Base-by-base conservation (phyloP, 1,140 invertebrate genomes). In the Orussus abietinus region DNA sequence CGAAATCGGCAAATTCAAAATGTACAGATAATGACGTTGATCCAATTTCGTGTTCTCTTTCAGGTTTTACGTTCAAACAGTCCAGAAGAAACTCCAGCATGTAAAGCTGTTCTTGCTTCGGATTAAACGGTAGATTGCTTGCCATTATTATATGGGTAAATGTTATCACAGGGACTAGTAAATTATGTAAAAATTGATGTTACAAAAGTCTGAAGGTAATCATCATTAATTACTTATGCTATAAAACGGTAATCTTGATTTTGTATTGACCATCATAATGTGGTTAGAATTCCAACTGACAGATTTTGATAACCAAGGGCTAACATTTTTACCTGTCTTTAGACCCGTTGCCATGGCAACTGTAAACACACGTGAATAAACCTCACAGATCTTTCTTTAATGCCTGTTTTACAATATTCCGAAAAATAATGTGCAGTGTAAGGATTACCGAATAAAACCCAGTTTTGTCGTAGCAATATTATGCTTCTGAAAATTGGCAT, bases 1-100 rank as follows among this genome's bases (percentile, higher is more conserved):
- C 39, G 32, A 53, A 53, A 25, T 50, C 42, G 5, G 47, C 30
- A 33, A 53, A 47, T 36, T 53, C 43, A n/a, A 53, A 15, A 19
- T 18, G 25, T n/a, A 53, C 36, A 12, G 38, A 42, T 12, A 53
- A 25, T 5, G 39, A 32, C n/a, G 22, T 31, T 5, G 22, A 25
- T 11, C 29, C 36, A 4, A 42, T 37, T 31, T 42, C 38, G 7
- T 4, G 11, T 9, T 44, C 15, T 25, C 37, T 43, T 17, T 49
- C 41, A 18, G 17, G 21, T 2, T 9, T 30, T 12, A 47, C 17
- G 36, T 35, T 44, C 9, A 53, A 26, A 7, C 26, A 42, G 21
- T 53, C 43, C 1, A 53, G 38, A 12, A 49, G 34, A 7, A 53
- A 30, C 18, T 53, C 51, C 3, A 53, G 19, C 35, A 53, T 42